These are phyloP conservation scores for Aurelia sp. DNA, from an alignment of 30 jellyfish, hydroid and myxozoan genomes.

Conservation along the genomic window DNA sequence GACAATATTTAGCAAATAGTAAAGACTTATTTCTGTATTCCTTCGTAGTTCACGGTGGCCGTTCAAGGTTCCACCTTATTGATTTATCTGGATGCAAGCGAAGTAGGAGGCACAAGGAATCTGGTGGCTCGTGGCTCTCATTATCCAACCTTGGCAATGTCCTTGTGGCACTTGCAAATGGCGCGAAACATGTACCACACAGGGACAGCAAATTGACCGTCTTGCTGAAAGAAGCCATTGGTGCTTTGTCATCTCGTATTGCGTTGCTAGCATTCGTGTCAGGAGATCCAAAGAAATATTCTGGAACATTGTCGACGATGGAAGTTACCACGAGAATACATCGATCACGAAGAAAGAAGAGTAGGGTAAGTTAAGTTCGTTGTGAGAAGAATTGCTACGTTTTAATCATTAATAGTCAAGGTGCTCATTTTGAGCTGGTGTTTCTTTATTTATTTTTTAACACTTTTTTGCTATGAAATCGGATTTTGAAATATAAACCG, in stretches of 20 bases:
- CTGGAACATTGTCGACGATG: slow-evolving; percentile 85
- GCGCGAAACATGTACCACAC: slow-evolving; percentile 96
- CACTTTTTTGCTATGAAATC: too few species aligned
- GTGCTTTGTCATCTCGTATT: slow-evolving; percentile 90
- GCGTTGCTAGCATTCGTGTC: slow-evolving; percentile 84
- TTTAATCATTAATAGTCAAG: too few species aligned
- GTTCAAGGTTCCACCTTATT: slow-evolving; percentile 89
- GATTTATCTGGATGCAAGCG: slow-evolving; percentile 96
- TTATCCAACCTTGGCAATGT: slow-evolving; percentile 91
- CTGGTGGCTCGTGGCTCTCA: slow-evolving; percentile 88
- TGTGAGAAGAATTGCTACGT: too few species aligned
- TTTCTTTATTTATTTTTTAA: too few species aligned
- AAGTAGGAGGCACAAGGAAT: slow-evolving; percentile 57
- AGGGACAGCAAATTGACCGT: slow-evolving; percentile 88
- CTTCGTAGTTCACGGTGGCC: slow-evolving; percentile 93
- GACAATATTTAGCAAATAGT: too few species aligned
- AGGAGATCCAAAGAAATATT: slow-evolving; percentile 83
- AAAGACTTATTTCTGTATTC: too few species aligned
- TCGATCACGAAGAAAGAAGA: slow-evolving; percentile 88
- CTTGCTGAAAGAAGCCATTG: slow-evolving; percentile 90
- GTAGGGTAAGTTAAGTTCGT: slow-evolving; percentile 49
- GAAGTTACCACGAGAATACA: slow-evolving; percentile 92
- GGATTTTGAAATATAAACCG: too few species aligned
- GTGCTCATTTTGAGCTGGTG: too few species aligned
- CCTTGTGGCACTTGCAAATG: slow-evolving; percentile 90